Evolutionary conservation across 2,113 vertebrate species (phyloP).

Genomic region (Jaculus jaculus): DNA sequence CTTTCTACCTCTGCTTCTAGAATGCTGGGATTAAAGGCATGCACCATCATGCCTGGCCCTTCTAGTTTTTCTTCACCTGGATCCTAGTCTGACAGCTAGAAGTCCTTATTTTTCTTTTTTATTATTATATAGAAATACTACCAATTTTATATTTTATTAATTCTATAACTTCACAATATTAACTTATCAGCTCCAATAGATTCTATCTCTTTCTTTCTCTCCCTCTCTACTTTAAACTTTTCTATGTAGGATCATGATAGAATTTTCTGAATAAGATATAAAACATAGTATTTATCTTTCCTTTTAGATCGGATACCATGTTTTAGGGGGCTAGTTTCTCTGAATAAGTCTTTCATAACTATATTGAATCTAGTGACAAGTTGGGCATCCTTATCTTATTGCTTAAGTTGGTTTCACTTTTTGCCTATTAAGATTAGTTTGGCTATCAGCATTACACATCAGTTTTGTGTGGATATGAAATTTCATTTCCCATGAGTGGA

Average conservation of each 20-base stretch:
- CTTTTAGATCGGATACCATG: background rate
- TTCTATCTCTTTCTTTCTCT: too few species aligned
- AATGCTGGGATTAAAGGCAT: too few species aligned
- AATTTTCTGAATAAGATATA: background rate
- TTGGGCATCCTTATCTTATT: background rate
- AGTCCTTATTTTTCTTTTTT: too few species aligned
- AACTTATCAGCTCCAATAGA: too few species aligned
- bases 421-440: background rate
- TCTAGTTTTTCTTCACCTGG: too few species aligned
- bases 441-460: background rate
- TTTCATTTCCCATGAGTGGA: background rate
- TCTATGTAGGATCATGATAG: background rate
- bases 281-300: background rate
- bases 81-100: too few species aligned
- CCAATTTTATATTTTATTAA: too few species aligned
- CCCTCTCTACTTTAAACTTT: too few species aligned
- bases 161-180: too few species aligned
- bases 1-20: too few species aligned
- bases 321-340: background rate
- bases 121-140: too few species aligned
- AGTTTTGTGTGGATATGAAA: background rate
- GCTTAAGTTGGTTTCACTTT: constrained; percentile 10
- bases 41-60: too few species aligned
- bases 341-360: background rate
- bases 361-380: background rate